These are phyloP conservation scores for Hirtodrosophila confusa DNA, from an alignment of 2,888 invertebrate species.

Conservation along the genomic window DNA sequence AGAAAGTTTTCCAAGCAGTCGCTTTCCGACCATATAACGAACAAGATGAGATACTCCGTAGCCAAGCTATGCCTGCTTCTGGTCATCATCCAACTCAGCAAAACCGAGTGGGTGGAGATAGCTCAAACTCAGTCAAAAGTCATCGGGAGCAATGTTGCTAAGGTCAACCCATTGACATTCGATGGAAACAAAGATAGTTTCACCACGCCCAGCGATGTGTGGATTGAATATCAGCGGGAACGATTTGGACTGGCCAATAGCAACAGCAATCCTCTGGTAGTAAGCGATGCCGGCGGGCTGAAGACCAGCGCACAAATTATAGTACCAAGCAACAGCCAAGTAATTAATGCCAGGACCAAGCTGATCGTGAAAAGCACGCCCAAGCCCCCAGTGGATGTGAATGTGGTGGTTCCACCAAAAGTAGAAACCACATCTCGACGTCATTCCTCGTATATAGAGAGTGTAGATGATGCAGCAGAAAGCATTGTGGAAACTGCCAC, in stretches of 20 bases:
- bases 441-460: slow-evolving; percentile 43
- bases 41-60: slow-evolving; percentile 45
- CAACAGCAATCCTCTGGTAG: slow-evolving; percentile 51
- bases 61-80: slow-evolving; percentile 34
- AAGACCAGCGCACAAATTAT: slow-evolving; percentile 67
- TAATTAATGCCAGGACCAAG: slow-evolving; percentile 64
- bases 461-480: slow-evolving; percentile 13
- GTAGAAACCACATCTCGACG: slow-evolving; percentile 68
- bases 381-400: slow-evolving; percentile 24
- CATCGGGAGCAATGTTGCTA: not conserved
- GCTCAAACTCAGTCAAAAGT: slow-evolving; percentile 40
- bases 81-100: slow-evolving; percentile 20
- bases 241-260: slow-evolving; percentile 65
- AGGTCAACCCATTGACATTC: slow-evolving; percentile 2
- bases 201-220: slow-evolving; percentile 77
- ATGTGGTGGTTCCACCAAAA: slow-evolving; percentile 50
- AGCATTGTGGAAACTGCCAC: slow-evolving; percentile 34
- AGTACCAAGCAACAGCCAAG: slow-evolving; percentile 57
- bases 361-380: slow-evolving; percentile 43
- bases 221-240: slow-evolving; percentile 82
- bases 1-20: slow-evolving; percentile 34
- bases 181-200: slow-evolving; percentile 28
- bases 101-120: slow-evolving; percentile 63
- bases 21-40: slow-evolving; percentile 2
- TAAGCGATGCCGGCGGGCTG: slow-evolving; percentile 60